Conservation (phyloP, 2,113 vertebrate genomes). For the Bagarius yarrelli region DNA sequence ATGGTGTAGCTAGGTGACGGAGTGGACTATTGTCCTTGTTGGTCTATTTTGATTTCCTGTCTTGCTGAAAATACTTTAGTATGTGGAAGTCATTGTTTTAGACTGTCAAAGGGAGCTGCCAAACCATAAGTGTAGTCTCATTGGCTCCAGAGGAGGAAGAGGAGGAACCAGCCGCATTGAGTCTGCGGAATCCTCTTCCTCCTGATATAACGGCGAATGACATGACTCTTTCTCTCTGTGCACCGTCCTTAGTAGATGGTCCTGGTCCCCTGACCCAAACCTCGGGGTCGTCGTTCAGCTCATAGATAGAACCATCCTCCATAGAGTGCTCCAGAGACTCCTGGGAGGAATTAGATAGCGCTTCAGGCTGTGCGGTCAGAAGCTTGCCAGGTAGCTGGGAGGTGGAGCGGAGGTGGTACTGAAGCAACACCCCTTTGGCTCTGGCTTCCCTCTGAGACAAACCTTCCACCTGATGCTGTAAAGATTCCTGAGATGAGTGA, state of each 20-base stretch:
- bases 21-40: neutral
- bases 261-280: slow-evolving; percentile 76
- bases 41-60: slow-evolving; percentile 10
- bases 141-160: slow-evolving; percentile 43
- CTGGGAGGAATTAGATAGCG: rapidly evolving
- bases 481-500: slow-evolving; percentile 51
- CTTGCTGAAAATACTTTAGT: neutral
- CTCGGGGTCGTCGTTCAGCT: slow-evolving; percentile 80
- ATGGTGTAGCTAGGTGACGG: neutral
- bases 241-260: slow-evolving; percentile 65
- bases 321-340: slow-evolving; percentile 68
- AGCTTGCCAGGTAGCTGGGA: slow-evolving; percentile 78
- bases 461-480: slow-evolving; percentile 39
- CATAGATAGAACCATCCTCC: slow-evolving; percentile 85
- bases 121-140: slow-evolving; percentile 79
- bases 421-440: slow-evolving; percentile 77
- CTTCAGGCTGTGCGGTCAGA: slow-evolving; percentile 69
- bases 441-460: slow-evolving; percentile 63
- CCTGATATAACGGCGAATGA: slow-evolving; percentile 79
- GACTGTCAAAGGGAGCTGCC: slow-evolving; percentile 80
- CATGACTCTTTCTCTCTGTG: slow-evolving; percentile 76
- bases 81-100: slow-evolving; percentile 55
- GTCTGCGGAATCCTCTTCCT: slow-evolving; percentile 77
- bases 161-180: slow-evolving; percentile 43
- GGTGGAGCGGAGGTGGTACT: slow-evolving; percentile 81